phyloP scores from a whole-genome alignment of 2,113 vertebrate species.

The Nothocercus nigrocapillus region DNA sequence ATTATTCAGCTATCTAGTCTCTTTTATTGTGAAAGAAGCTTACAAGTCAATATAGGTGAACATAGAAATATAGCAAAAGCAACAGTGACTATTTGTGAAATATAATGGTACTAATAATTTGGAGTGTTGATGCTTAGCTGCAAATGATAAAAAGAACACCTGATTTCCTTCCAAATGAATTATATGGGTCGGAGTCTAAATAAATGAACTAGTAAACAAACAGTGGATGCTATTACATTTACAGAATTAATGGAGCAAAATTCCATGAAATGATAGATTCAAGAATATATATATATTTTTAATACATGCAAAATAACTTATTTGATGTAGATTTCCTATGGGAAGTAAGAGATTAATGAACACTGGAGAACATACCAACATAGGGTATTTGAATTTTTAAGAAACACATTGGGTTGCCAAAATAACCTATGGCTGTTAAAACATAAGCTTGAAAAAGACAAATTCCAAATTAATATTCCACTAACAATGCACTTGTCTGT shows the following conservation, averaged over 20 bases:
- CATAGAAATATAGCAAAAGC: not conserved
- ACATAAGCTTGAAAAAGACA: not conserved
- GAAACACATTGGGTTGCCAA: not conserved
- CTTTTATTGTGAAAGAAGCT: not conserved
- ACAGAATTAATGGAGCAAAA: not conserved
- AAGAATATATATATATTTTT: not conserved
- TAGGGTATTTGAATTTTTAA: not conserved
- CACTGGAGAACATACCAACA: not conserved
- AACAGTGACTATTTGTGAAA: not conserved
- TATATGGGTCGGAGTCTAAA: accelerated
- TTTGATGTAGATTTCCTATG: not conserved
- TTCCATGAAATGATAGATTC: not conserved
- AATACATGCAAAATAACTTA: not conserved
- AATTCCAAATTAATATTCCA: not conserved
- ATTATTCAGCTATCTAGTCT: not conserved
- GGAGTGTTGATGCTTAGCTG: not conserved
- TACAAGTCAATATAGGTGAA: not conserved
- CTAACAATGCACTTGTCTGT: not conserved
- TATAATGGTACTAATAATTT: not conserved
- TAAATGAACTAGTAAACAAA: not conserved
- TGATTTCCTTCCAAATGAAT: not conserved
- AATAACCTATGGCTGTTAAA: not conserved
- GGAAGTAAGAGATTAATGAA: not conserved
- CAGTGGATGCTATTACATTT: not conserved
- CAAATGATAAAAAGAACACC: not conserved